Evolutionary conservation across 2,888 invertebrate genomes (phyloP).

Genomic region (Pantelozetes paolii): DNA sequence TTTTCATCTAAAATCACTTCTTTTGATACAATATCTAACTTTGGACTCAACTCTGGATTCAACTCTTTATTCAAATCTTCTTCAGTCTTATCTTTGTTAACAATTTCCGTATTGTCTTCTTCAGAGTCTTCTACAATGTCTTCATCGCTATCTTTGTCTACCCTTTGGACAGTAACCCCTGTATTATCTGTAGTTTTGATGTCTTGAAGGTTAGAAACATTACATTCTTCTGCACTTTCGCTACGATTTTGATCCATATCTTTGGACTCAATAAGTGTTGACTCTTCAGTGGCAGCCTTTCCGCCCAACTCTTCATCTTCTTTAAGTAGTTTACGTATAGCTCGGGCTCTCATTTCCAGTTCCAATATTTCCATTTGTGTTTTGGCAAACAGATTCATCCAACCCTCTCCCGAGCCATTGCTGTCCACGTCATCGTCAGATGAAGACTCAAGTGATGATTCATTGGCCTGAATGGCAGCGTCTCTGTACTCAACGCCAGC

Average conservation of each 20-base stretch:
- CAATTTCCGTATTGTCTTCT: background rate
- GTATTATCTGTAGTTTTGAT: no score
- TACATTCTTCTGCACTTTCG: no score
- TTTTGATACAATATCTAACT: no score
- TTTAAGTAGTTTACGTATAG: constrained; percentile 58
- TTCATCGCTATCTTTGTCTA: background rate
- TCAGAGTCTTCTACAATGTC: background rate
- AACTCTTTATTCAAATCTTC: background rate
- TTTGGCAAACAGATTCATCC: constrained; percentile 49
- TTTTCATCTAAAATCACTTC: no score
- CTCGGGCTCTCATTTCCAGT: constrained; percentile 60
- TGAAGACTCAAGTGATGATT: constrained; percentile 5
- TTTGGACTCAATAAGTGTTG: background rate
- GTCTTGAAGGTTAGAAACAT: no score
- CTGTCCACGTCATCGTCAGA: constrained; percentile 10
- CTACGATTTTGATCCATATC: background rate
- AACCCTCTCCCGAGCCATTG: constrained; percentile 31
- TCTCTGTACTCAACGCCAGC: background rate
- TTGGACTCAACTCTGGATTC: no score
- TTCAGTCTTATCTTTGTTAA: background rate
- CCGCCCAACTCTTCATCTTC: constrained; percentile 41
- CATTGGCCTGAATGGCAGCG: constrained; percentile 20
- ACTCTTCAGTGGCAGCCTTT: background rate
- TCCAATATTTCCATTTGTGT: constrained; percentile 59
- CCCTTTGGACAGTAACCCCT: no score